Percentiles rank a stretch among this genome's conserved stretches.
phyloP scores from a whole-genome alignment of 2,888 invertebrate genomes.

The Vanessa cardui region DNA sequence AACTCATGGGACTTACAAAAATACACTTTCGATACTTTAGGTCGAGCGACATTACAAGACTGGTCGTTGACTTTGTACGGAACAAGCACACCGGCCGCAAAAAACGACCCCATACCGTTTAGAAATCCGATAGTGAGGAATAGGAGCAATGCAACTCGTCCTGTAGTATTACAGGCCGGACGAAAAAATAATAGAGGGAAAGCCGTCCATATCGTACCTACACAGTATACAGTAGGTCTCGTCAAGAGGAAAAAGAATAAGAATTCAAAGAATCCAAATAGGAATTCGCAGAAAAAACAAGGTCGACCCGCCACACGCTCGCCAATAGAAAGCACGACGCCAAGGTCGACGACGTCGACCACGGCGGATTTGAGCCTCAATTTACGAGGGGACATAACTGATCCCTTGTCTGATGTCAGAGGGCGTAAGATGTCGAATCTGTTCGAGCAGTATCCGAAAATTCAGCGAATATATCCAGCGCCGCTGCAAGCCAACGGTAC shows the following conservation, averaged over 20 bases:
- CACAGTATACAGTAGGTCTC: conserved; percentile 69
- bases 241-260: conserved; percentile 82
- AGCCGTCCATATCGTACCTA: conserved; percentile 65
- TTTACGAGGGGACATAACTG: conserved; percentile 67
- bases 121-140: conserved; percentile 72
- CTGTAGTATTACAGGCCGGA: conserved; percentile 71
- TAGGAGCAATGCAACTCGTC: conserved; percentile 71
- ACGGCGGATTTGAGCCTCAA: conserved; percentile 71
- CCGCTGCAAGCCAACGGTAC: conserved; percentile 78
- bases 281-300: conserved; percentile 79
- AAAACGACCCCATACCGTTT: conserved; percentile 84
- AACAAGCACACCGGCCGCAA: conserved; percentile 86
- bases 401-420: conserved; percentile 70
- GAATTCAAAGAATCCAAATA: conserved; percentile 80
- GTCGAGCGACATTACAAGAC: conserved; percentile 94
- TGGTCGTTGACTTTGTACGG: conserved; percentile 97
- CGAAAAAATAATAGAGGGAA: conserved; percentile 72
- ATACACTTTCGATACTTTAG: conserved; percentile 77
- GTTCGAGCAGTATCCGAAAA: conserved; percentile 89
- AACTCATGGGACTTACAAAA: conserved; percentile 35
- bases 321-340: conserved; percentile 81
- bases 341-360: conserved; percentile 56
- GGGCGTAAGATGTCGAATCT: conserved; percentile 86
- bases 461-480: conserved; percentile 90
- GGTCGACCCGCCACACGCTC: conserved; percentile 80